These are phyloP conservation scores for Caenorhabditis sp. DNA, from an alignment of 2,888 invertebrate species.

Conservation along the genomic window DNA sequence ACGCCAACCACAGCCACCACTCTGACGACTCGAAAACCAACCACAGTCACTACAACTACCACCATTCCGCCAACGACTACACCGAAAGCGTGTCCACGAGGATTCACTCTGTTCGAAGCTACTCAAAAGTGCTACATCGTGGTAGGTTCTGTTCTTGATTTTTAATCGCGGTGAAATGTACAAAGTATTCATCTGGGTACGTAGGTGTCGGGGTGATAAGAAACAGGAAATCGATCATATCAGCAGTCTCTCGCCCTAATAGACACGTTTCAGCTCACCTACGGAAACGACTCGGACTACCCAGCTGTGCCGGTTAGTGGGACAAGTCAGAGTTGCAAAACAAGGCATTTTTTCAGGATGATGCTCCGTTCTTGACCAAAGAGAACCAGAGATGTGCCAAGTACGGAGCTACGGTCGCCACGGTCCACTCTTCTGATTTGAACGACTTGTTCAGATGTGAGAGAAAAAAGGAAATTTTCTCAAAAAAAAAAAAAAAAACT, in stretches of 20 bases:
- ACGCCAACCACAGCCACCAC: constrained; percentile 19
- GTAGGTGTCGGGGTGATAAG: constrained; percentile 16
- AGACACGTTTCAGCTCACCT: constrained; percentile 50
- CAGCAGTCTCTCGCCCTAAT: constrained; percentile 17
- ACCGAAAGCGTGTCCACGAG: constrained; percentile 32
- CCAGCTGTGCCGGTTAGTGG: constrained; percentile 46
- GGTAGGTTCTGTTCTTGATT: constrained; percentile 36
- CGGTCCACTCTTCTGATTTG: constrained; percentile 49
- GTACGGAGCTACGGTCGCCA: constrained; percentile 55
- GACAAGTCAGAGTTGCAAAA: background rate
- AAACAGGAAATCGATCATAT: background rate
- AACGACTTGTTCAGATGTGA: constrained; percentile 56
- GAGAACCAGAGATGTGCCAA: constrained; percentile 55
- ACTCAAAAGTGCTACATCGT: constrained; percentile 57
- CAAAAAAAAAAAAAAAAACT: too few species aligned
- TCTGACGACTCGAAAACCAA: constrained; percentile 16
- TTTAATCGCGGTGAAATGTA: constrained; percentile 18
- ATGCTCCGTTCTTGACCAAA: constrained; percentile 50
- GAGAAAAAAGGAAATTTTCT: too few species aligned
- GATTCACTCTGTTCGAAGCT: constrained; percentile 40
- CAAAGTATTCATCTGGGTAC: constrained; percentile 11
- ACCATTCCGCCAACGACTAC: constrained; percentile 51
- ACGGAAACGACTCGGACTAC: constrained; percentile 61
- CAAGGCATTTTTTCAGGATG: constrained; percentile 12
- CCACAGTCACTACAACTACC: constrained; percentile 31